Evolutionary conservation across 1,140 invertebrate species (phyloP).

Genomic region (Triops cancriformis): DNA sequence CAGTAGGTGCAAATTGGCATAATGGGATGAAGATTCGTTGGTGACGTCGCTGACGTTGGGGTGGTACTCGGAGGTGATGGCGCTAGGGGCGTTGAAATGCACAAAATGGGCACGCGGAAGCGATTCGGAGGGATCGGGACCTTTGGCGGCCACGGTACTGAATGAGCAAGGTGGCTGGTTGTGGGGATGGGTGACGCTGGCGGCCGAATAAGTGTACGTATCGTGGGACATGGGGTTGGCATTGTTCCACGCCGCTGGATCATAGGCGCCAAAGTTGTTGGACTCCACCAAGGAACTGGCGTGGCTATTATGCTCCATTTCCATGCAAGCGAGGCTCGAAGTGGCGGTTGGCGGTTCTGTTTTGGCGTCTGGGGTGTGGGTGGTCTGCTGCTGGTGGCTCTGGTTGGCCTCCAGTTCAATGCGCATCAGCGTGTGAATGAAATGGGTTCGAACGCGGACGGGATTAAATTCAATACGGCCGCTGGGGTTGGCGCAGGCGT

Average conservation of each 20-base stretch:
- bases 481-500: constrained; percentile 84
- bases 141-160: background rate
- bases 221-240: background rate
- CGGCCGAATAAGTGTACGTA: background rate
- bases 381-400: background rate
- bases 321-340: background rate
- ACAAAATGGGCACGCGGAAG: background rate
- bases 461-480: constrained; percentile 96
- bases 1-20: background rate
- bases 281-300: background rate
- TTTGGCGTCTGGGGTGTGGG: background rate
- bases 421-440: constrained; percentile 92
- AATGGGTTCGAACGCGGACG: constrained; percentile 89
- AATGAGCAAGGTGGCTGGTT: background rate
- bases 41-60: background rate
- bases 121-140: background rate
- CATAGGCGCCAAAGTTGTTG: background rate
- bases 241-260: background rate
- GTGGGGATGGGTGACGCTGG: background rate
- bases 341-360: background rate
- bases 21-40: background rate
- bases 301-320: constrained; percentile 5
- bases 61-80: background rate
- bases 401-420: constrained; percentile 82
- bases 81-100: background rate